Evolutionary conservation across 64 coral and sea anemone genomes (phyloP), one percentile per base, ranked within the genome.

Genomic region (Actinia tenebrosa): DNA sequence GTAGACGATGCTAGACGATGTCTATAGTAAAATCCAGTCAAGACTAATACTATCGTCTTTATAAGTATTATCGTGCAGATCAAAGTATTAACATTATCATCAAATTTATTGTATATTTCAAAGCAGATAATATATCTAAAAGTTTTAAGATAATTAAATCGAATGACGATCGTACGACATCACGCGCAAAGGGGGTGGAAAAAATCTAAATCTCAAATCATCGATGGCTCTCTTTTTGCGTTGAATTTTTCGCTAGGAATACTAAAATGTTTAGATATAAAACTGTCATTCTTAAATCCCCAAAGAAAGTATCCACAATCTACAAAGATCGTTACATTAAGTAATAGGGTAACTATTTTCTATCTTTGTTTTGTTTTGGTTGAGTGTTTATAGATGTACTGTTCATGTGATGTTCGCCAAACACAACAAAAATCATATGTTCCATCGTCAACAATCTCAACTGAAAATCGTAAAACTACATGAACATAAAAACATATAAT

Each of bases 361-460:
- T 75, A 75, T 75, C 42, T 75, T 75, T 75, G 42, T 75, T 42
- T 75, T 75, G 69, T 75, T 75, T 75, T 75, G 9, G 22, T 27
- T 75, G n/a, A 75, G 13, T 15, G 26, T 16, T 26, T 43, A 14
- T 22, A 10, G 18, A 9, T 23, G 63, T 66, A 66, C n/a, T 66
- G 63, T 66, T 66, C 63, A 58, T 58, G 63, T 22, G 63, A 23
- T 22, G 69, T 66, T 22, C 18, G 63, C 63, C 63, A 43, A 43
- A 75, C 69, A 72, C 68, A 66, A 66, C 22, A 75, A 26, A 75
- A 30, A 75, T 75, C 69, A 75, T 30, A 43, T 75, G 69, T 75
- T 75, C 22, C 3, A 66, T 75, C 26, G 69, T 30, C n/a, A 75
- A 30, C 25, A 30, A 75, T 75, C 13, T 42, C 10, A 11, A 43